phyloP scores from a whole-genome alignment of 2,113 vertebrate species.

The Elaphurus davidianus region DNA sequence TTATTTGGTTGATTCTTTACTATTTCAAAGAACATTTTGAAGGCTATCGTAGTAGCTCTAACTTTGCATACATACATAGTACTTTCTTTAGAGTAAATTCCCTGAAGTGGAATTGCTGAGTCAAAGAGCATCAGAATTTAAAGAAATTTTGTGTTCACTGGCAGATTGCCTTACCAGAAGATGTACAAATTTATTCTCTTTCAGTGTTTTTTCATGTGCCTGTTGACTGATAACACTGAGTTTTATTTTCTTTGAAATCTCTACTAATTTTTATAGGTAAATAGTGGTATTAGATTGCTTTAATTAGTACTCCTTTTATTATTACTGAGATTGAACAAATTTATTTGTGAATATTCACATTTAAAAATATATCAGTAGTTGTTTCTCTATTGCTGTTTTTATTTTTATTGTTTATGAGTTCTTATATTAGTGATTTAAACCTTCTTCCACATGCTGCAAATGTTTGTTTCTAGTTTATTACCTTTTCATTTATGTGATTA shows the following conservation, averaged over 20 bases:
- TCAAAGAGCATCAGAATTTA: constrained; percentile 27
- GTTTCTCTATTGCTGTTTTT: not conserved
- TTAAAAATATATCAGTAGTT: not conserved
- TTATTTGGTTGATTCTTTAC: not conserved
- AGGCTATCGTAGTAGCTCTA: not conserved
- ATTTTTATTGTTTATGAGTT: constrained; percentile 16
- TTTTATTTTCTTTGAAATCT: not conserved
- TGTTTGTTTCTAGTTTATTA: constrained; percentile 17
- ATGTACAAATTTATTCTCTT: not conserved
- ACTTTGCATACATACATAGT: not conserved
- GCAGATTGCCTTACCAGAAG: not conserved
- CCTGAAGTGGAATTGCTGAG: not conserved
- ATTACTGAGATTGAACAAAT: not conserved
- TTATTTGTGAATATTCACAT: not conserved
- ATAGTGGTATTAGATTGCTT: not conserved
- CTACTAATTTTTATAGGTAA: constrained; percentile 3
- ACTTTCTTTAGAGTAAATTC: not conserved
- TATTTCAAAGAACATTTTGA: not conserved
- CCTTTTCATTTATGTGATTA: constrained; percentile 7
- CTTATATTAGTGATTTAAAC: constrained; percentile 5
- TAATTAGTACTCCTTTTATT: not conserved
- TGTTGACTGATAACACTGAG: not conserved
- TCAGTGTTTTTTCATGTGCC: not conserved
- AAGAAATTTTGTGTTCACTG: not conserved
- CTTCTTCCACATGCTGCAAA: not conserved